Base-by-base conservation (phyloP, 2,113 vertebrate genomes). In the Bagarius yarrelli region DNA sequence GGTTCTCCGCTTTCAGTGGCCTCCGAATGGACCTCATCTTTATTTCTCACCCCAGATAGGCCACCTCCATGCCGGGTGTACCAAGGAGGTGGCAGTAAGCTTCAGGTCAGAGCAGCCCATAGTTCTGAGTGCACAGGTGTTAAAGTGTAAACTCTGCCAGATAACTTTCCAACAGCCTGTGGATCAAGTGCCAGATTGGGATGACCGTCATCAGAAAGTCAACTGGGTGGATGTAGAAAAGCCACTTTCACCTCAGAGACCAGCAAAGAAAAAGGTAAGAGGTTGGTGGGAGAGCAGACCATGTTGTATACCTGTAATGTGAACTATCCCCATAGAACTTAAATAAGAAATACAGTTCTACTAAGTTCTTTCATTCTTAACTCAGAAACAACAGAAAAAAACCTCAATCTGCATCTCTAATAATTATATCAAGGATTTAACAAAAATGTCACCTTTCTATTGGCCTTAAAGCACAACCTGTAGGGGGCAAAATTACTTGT, bases 161-260 rank as follows among this genome's bases (percentile, higher is more conserved):
- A 93, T 99, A 47, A 1, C 84, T 32, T 95, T 96, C 74, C 88
- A 89, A 77, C 85, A 90, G 69, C 94, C 94, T 0, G 19, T 87
- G 3, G 95, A 94, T 18, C 84, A 96, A 83, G 92, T 97, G 12
- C 56, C 84, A 0, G 96, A 98, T 89, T 99, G 98, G 98, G 96
- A 98, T 0, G 90, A 96, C 86, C 78, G 63, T 21, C 91, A 92
- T 85, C 87, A 6, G 63, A 92, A 87, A 0, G 76, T 92, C 44
- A 94, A 91, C 40, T 95, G 94, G 95, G 85, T 93, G 30, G 93
- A 92, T 50, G 14, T 77, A 14, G 53, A 40, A 0, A 88, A 60
- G 23, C 78, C n/a, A 8, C 27, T 13, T 0, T 79, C 13, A 3
- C 67, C 83, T 13, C 75, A 50, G 0, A 87, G 90, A 50, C 85